phyloP scores from a whole-genome alignment of 2,797 vertebrate species.

The Okamejei kenojei region DNA sequence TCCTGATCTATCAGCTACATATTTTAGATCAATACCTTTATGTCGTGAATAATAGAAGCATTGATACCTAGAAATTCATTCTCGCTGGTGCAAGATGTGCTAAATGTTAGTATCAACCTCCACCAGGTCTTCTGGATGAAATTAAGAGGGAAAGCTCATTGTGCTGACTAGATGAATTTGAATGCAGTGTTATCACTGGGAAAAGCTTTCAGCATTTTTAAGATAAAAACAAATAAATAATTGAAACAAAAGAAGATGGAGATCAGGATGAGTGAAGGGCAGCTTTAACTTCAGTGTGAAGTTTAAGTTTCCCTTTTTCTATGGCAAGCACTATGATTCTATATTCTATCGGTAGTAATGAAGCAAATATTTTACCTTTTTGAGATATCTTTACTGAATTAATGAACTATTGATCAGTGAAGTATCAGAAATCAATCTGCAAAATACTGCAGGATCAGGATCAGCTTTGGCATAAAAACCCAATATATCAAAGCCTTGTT shows the following conservation, averaged over 20 bases:
- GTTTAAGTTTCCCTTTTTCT: not conserved
- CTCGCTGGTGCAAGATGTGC: too few relatives aligned
- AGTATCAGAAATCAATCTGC: slow-evolving; percentile 8
- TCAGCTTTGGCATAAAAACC: not conserved
- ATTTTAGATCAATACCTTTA: not conserved
- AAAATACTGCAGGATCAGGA: not conserved
- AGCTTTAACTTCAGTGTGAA: not conserved
- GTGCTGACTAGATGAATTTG: too few relatives aligned
- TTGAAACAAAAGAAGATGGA: not conserved
- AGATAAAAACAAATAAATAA: slow-evolving; percentile 7
- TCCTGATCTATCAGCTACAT: too few relatives aligned
- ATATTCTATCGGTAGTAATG: not conserved
- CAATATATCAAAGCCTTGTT: not conserved
- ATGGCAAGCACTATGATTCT: not conserved
- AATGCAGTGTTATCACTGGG: not conserved
- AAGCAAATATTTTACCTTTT: not conserved
- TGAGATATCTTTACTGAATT: not conserved
- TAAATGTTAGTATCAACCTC: too few relatives aligned
- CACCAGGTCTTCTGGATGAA: too few relatives aligned
- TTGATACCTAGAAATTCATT: not conserved
- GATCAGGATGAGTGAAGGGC: not conserved
- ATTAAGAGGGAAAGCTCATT: too few relatives aligned
- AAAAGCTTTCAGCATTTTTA: not conserved
- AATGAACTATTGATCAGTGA: not conserved
- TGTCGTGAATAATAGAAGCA: not conserved